A percentile compares a stretch with the other conserved stretches of the same genome.
phyloP scores from a whole-genome alignment of 2,888 invertebrate genomes.

The Drosophila atroscutellata region DNA sequence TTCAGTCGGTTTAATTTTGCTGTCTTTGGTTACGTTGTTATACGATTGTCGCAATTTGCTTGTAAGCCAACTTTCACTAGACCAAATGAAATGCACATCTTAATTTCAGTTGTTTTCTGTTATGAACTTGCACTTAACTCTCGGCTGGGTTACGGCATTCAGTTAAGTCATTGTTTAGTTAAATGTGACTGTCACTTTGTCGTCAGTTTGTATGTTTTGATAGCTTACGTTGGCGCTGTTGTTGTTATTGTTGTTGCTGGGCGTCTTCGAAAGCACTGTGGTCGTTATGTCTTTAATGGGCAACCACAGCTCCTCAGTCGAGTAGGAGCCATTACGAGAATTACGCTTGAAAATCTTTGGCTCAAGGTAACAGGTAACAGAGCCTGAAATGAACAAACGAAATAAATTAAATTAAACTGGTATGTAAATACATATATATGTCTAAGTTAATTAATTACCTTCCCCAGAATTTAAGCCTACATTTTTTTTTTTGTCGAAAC shows the following conservation, averaged over 20 bases:
- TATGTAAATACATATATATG: not conserved
- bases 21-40: slow-evolving; percentile 32
- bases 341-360: slow-evolving; percentile 84
- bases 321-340: slow-evolving; percentile 75
- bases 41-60: slow-evolving; percentile 47
- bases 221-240: slow-evolving; percentile 66
- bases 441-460: not conserved
- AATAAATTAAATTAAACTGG: not conserved
- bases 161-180: slow-evolving; percentile 52
- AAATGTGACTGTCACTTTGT: slow-evolving; percentile 26
- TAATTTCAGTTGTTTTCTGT: slow-evolving; percentile 38
- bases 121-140: slow-evolving; percentile 32
- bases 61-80: slow-evolving; percentile 49
- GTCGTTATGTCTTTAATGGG: slow-evolving; percentile 84
- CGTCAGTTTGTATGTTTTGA: slow-evolving; percentile 34
- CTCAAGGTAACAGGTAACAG: slow-evolving; percentile 85
- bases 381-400: slow-evolving; percentile 65
- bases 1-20: slow-evolving; percentile 20
- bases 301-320: slow-evolving; percentile 84
- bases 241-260: slow-evolving; percentile 62
- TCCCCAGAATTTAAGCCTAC: not conserved
- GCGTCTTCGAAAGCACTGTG: slow-evolving; percentile 72
- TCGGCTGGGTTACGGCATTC: slow-evolving; percentile 22
- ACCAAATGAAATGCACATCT: slow-evolving; percentile 38
- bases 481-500: not conserved